phyloP scores from a whole-genome alignment of 1,140 invertebrate species.

The Pachypeltis micranthus region DNA sequence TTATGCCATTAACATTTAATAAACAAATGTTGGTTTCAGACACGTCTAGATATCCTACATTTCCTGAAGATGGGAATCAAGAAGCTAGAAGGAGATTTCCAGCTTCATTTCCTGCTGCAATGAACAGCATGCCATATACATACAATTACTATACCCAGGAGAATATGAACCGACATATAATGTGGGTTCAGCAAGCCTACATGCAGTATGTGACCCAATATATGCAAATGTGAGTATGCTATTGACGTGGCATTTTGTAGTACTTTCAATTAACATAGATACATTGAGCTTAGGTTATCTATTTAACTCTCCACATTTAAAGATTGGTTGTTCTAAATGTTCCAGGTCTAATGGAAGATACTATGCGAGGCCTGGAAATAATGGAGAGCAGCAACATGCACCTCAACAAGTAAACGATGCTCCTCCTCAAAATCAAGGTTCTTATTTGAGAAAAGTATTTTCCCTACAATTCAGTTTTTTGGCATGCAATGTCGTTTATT shows the following conservation, averaged over 20 bases:
- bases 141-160: constrained; percentile 2
- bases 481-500: too few species aligned
- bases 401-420: background rate
- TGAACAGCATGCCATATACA: background rate
- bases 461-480: too few species aligned
- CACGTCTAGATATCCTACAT: background rate
- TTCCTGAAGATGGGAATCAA: background rate
- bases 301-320: background rate
- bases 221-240: constrained; percentile 50
- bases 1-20: background rate
- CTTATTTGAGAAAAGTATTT: too few species aligned
- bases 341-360: background rate
- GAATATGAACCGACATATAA: constrained; percentile 42
- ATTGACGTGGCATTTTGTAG: too few species aligned
- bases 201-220: constrained; percentile 73
- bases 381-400: background rate
- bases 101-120: background rate
- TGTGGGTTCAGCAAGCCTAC: constrained; percentile 74
- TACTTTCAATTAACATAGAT: too few species aligned
- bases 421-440: background rate
- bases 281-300: too few species aligned
- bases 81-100: background rate
- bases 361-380: background rate
- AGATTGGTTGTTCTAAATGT: background rate
- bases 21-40: background rate